Base-by-base conservation (phyloP, 1,140 invertebrate species). In the Macrobrachium rosenbergii region DNA sequence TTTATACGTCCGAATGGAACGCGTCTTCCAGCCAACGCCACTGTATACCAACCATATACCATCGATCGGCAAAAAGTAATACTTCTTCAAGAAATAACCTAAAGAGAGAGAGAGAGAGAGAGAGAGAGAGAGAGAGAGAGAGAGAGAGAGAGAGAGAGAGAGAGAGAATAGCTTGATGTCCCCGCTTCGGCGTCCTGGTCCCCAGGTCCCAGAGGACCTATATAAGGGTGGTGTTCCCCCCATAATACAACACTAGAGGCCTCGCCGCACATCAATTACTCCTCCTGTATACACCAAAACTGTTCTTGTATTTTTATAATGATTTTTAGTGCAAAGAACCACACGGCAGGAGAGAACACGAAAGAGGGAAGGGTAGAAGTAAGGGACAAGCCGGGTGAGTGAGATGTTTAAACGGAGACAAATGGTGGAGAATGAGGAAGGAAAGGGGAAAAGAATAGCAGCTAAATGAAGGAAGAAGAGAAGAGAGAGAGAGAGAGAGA, bases 251-350 rank as follows among this genome's bases (percentile, higher is more conserved):
- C 64, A 69, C n/a, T n/a, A 17, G 64, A 69, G 19, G 64, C 64
- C n/a, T 28, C 14, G 64, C 64, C 64, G 28, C 64, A 69, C 64
- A 69, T 69, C 64, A 69, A 69, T 69, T 69, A 69, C 64, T 69
- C 28, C 64, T 69, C 64, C n/a, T 69, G 12, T 69, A 28, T 69
- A 28, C 64, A 69, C 64, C 64, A 37, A 69, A 69, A 69, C 64
- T 14, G 64, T 28, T 69, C 64, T 28, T 17, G 14, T 69, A n/a
- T 69, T 69, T 17, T 69, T 69, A 69, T 69, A 10, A 69, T 69
- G n/a, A 21, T 17, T 69, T n/a, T 28, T 10, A 11, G 28, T n/a
- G 28, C 28, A 28, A 17, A 16, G 16, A 17, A 63, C 62, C 62
- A 5, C 62, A 5, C 62, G 19, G 64, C 3, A 28, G 28, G 12